Base-by-base conservation (phyloP, 2,888 invertebrate species). In the Leistus spinibarbis region DNA sequence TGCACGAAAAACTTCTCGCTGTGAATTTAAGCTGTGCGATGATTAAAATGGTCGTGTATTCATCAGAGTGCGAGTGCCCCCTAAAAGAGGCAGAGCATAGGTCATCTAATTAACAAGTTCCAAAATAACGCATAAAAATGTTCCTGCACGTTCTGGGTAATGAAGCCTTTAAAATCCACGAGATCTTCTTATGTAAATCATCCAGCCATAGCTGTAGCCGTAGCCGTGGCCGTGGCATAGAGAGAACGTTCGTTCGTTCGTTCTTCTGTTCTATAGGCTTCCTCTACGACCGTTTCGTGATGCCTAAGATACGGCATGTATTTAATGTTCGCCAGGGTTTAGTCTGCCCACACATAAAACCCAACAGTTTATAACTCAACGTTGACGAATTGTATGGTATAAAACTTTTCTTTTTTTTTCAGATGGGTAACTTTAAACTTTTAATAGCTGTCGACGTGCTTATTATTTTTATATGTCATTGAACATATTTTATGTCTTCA, bases 81-180 rank as follows among this genome's bases (percentile, higher is more conserved):
- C 71, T 71, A 71, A 71, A 71, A 23, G 63, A 53, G 57, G 24
- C 22, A 22, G 62, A 60, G 24, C 66, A 77, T 76, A 79, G 80
- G 80, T 81, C 80, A 79, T 80, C 79, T 79, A 80, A 81, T 82
- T 81, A 82, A 80, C 78, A 79, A 78, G 77, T 79, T 78, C 77
- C 40, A 79, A 72, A 81, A 81, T 81, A 80, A 81, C 80, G 74
- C 81, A 81, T 81, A 81, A 82, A 81, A 81, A 81, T 81, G 81
- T 81, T 80, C 78, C 80, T 80, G 80, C 82, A 81, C 81, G 81
- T 81, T 79, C 78, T 76, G 78, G 75, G 77, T 77, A 68, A 77
- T 77, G 76, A 77, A 78, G 60, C 60, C 40, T 60, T n/a, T 60
- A 22, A 60, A 13, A 60, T 60, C 60, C 60, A 60, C 20, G 3